Conservation (phyloP, 1,140 invertebrate genomes). For the Hypsibius dujardini region DNA sequence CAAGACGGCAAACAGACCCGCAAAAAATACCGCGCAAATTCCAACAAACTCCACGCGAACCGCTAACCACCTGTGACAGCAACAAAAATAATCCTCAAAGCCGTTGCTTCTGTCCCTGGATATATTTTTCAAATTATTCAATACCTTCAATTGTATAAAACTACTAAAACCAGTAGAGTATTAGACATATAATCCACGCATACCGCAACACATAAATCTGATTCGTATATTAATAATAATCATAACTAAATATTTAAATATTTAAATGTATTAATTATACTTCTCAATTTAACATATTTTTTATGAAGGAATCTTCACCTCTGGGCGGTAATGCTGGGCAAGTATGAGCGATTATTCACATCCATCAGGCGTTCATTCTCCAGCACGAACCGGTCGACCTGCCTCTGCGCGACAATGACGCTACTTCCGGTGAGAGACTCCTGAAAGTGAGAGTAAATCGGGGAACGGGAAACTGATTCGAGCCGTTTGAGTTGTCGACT, state of each 20-base stretch:
- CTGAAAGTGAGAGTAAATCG: conserved; percentile 34
- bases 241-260: no score
- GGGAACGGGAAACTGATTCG: conserved; percentile 32
- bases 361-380: conserved; percentile 30
- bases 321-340: conserved; percentile 27
- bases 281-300: background rate
- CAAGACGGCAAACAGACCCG: conserved; percentile 68
- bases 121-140: no score
- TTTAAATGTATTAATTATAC: background rate
- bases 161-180: no score
- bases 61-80: conserved; percentile 56
- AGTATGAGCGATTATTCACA: conserved; percentile 35
- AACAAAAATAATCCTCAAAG: background rate
- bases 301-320: conserved; percentile 28
- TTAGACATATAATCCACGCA: no score
- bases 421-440: conserved; percentile 33
- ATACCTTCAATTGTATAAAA: no score
- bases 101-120: background rate
- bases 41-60: conserved; percentile 77
- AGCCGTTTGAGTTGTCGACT: conserved; percentile 34
- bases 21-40: conserved; percentile 53
- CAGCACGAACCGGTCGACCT: conserved; percentile 31
- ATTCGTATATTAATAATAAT: no score
- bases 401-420: conserved; percentile 35
- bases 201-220: no score